Percentiles rank a stretch among this genome's conserved stretches.
Evolutionary conservation across 2,113 vertebrate species (phyloP).

Genomic region (Halcyon malimbica): DNA sequence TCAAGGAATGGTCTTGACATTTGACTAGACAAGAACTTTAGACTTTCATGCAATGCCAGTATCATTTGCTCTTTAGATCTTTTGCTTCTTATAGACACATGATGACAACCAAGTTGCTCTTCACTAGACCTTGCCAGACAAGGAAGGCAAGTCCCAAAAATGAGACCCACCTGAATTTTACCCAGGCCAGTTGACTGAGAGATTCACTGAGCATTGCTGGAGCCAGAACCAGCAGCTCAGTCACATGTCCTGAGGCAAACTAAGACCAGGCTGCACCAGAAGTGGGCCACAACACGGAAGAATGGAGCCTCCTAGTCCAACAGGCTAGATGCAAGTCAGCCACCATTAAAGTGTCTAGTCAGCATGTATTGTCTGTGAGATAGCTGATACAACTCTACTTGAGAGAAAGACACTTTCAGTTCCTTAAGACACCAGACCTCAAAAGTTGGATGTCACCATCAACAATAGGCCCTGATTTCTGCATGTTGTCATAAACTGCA

Average conservation of each 20-base stretch:
- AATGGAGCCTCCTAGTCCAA: neutral
- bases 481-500: neutral
- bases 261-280: neutral
- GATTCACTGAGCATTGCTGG: neutral
- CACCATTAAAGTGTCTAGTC: neutral
- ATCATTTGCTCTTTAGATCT: neutral
- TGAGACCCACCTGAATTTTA: neutral
- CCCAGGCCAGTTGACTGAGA: neutral
- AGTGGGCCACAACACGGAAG: neutral
- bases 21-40: neutral
- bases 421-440: neutral
- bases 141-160: neutral
- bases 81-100: neutral
- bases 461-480: neutral
- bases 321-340: neutral
- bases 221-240: neutral
- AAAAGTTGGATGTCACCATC: neutral
- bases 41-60: neutral
- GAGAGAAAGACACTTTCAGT: neutral
- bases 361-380: neutral
- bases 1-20: neutral
- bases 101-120: neutral
- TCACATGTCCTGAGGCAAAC: accelerated
- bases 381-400: neutral
- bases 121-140: neutral